Conservation (phyloP, 2,113 vertebrate species). For the Labrus mixtus region DNA sequence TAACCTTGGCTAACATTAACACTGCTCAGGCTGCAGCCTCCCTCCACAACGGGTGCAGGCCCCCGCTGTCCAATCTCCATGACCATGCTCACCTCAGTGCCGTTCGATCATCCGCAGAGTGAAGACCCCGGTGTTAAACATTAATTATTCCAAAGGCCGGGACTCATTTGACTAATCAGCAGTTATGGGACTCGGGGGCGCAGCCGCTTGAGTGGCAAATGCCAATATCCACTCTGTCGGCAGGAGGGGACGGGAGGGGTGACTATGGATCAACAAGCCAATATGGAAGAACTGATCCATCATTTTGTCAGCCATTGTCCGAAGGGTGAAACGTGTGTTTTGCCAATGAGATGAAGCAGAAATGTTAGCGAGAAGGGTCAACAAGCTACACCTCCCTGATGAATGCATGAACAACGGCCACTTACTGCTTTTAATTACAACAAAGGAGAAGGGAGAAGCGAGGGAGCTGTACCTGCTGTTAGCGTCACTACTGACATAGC, state of each 20-base stretch:
- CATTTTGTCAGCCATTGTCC: conserved; percentile 90
- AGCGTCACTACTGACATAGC: conserved; percentile 3
- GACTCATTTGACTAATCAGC: conserved; percentile 92
- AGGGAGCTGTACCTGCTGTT: conserved; percentile 6
- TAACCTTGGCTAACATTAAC: conserved; percentile 82
- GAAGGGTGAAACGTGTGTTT: conserved; percentile 73
- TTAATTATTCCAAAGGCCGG: conserved; percentile 88
- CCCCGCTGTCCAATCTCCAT: conserved; percentile 69
- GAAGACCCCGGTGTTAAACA: conserved; percentile 84
- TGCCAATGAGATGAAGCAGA: conserved; percentile 84
- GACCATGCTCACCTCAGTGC: conserved; percentile 74
- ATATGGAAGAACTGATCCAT: conserved; percentile 90
- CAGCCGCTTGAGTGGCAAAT: conserved; percentile 91
- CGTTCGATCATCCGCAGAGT: conserved; percentile 78
- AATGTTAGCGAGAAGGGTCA: conserved; percentile 62
- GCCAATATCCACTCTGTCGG: conserved; percentile 88
- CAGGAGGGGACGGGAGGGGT: conserved; percentile 43
- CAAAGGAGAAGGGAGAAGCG: conserved; percentile 38
- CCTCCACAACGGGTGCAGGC: conserved; percentile 59
- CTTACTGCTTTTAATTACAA: conserved; percentile 69
- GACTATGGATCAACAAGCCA: conserved; percentile 91
- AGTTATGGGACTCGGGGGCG: conserved; percentile 82
- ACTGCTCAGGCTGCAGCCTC: conserved; percentile 82
- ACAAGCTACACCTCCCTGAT: conserved; percentile 66
- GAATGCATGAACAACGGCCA: conserved; percentile 77